These are phyloP conservation scores for Agelas oroides DNA, from an alignment of 37 sponge, comb jelly and placozoan species.

Conservation along the genomic window DNA sequence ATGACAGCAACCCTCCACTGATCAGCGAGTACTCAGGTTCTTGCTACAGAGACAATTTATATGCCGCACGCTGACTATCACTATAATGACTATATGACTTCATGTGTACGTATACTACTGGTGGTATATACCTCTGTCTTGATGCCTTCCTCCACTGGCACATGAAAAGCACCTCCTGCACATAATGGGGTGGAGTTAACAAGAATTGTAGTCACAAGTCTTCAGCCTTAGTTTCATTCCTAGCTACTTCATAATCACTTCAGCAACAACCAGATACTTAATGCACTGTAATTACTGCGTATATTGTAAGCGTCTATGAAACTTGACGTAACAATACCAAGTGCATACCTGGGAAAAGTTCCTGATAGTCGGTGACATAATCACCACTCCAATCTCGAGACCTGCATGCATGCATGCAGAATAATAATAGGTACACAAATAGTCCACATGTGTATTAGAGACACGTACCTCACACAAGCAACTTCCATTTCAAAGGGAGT, in stretches of 20 bases:
- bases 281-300: too few relatives aligned
- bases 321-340: too few relatives aligned
- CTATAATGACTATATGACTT: too few relatives aligned
- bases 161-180: slow-evolving; percentile 40
- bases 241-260: too few relatives aligned
- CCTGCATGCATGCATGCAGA: slow-evolving; percentile 44
- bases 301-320: too few relatives aligned
- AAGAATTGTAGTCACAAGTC: neutral
- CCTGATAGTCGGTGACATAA: slow-evolving; percentile 66
- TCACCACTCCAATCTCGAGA: slow-evolving; percentile 76
- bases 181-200: neutral
- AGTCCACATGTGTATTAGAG: neutral
- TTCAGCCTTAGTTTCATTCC: too few relatives aligned
- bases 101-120: neutral
- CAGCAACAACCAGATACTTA: too few relatives aligned
- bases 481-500: slow-evolving; percentile 96
- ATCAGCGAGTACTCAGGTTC: slow-evolving; percentile 77
- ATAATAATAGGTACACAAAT: neutral
- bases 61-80: neutral
- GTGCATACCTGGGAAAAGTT: slow-evolving; percentile 64
- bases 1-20: slow-evolving; percentile 51
- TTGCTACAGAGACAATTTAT: slow-evolving; percentile 10
- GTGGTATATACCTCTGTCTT: neutral
- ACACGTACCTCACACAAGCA: slow-evolving; percentile 78
- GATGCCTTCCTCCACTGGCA: neutral